Evolutionary conservation across 2,888 invertebrate species (phyloP), one percentile per base, ranked within the genome.

Genomic region (Ellobium chinense): DNA sequence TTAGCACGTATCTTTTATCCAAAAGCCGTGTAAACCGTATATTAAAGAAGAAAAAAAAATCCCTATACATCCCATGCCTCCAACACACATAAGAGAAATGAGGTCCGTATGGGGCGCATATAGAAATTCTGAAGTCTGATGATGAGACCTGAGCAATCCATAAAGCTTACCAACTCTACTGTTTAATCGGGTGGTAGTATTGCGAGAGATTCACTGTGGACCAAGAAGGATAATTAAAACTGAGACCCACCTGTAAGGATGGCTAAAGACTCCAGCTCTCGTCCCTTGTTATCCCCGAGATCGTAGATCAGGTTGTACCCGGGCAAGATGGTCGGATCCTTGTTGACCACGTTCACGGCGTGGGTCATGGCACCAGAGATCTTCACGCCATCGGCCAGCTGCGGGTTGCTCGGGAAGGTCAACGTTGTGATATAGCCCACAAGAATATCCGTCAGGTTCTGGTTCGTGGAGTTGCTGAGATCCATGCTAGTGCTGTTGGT

Each of bases 311-410:
- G 81, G 1, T 77, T 78, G 76, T 83, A 63, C 73, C 82, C 81
- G 46, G 80, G 75, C 1, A 86, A 80, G 24, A 86, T 66, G 46
- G 4, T 58, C 7, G 83, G 83, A 78, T 86, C 69, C 7, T 21
- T 29, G 78, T 86, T 86, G 63, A 86, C 68, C 21, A 39, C 72
- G 18, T 84, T 63, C 29, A 86, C 73, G 0, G 86, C 84, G 27
- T 76, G 75, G 0, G 83, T 81, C 85, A 86, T 85, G 36, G 86
- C 86, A 0, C 86, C 86, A 1, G 86, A 82, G 21, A 84, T 83
- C 60, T 73, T 82, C 24, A 62, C 66, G 1, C 86, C 86, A 27
- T 84, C 84, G 12, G 83, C 81, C 5, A 58, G 75, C n/a, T 79
- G 76, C 21, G 62, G 31, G 34, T 79, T 74, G 1, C 62, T 36